Evolutionary conservation across 2,113 vertebrate genomes (phyloP).

Genomic region (Stegostoma tigrinum): DNA sequence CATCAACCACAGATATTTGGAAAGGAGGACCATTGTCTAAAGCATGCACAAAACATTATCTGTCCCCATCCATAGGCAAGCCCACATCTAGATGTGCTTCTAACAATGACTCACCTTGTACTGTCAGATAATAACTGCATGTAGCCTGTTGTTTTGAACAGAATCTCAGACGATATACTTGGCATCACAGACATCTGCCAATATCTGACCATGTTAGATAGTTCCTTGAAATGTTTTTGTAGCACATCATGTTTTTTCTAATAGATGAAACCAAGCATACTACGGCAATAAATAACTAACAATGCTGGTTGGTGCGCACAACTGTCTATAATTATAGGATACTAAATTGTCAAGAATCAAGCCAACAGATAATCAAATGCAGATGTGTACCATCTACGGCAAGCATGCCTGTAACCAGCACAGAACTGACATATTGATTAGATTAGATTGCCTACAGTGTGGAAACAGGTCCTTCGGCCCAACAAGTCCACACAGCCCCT

Average conservation of each 20-base stretch:
- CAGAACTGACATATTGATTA: not conserved
- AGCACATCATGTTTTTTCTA: not conserved
- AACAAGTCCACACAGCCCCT: too few species aligned
- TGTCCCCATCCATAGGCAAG: not conserved
- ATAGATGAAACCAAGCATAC: not conserved
- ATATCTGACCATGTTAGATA: not conserved
- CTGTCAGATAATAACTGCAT: not conserved
- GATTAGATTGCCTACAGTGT: too few species aligned
- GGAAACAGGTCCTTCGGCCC: too few species aligned
- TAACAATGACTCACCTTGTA: not conserved
- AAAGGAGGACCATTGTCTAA: not conserved
- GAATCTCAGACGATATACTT: not conserved
- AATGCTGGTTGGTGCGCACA: not conserved
- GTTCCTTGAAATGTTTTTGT: not conserved
- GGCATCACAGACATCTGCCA: not conserved
- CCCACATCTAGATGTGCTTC: not conserved
- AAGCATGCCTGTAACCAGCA: not conserved
- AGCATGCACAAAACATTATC: not conserved
- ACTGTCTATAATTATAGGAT: not conserved
- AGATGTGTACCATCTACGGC: not conserved
- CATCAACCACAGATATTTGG: not conserved
- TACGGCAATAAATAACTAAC: not conserved
- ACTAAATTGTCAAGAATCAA: not conserved
- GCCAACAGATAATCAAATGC: not conserved
- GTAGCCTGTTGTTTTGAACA: not conserved